Evolutionary conservation across 2,113 vertebrate genomes (phyloP).

Genomic region (Chroicocephalus ridibundus): DNA sequence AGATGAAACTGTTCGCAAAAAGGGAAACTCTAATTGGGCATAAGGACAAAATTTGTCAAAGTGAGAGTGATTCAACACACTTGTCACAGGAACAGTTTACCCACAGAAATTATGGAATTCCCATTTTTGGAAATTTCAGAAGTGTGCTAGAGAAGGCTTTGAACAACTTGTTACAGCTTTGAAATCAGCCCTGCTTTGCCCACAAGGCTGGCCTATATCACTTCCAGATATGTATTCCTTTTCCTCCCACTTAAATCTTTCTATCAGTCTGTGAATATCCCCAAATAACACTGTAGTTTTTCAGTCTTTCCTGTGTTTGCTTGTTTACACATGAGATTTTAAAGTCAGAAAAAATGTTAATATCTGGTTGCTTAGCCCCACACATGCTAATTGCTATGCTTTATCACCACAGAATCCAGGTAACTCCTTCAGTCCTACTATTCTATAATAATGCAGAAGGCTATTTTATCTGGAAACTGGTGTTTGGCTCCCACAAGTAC

Average conservation of each 20-base stretch:
- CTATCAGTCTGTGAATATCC: background rate
- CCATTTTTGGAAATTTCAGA: background rate
- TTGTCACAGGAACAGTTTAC: background rate
- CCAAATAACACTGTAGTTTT: background rate
- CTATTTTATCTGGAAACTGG: background rate
- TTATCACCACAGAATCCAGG: background rate
- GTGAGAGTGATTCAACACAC: background rate
- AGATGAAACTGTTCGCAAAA: background rate
- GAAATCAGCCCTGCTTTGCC: background rate
- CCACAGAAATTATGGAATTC: background rate
- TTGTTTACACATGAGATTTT: background rate
- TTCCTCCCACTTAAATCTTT: background rate
- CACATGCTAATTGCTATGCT: background rate
- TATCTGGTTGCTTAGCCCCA: background rate
- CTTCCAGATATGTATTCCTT: background rate
- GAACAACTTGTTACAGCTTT: background rate
- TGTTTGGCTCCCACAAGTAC: background rate
- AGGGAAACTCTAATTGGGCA: background rate
- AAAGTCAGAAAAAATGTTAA: background rate
- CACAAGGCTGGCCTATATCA: background rate
- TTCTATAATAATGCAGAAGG: background rate
- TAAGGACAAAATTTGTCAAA: background rate
- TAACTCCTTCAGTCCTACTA: background rate
- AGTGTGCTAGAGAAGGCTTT: background rate
- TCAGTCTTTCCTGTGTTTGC: background rate